A percentile compares a stretch with the other conserved stretches of the same genome.
phyloP scores from a whole-genome alignment of 2,797 vertebrate species.

The Phyllotis vaccarum region DNA sequence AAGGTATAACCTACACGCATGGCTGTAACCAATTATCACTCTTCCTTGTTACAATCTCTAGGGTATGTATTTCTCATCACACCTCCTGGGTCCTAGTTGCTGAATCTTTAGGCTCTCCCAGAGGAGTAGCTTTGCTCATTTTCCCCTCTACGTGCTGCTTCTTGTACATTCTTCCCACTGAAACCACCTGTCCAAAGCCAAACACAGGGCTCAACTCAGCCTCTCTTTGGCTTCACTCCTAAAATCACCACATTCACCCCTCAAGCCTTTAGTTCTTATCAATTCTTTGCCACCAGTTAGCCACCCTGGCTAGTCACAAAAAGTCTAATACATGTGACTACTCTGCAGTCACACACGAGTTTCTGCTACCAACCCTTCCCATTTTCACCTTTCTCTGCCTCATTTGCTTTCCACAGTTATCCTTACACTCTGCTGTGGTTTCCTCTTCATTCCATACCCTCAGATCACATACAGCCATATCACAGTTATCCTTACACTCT shows the following conservation, averaged over 20 bases:
- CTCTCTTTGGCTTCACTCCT: background rate
- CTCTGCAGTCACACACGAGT: background rate
- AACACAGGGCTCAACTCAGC: background rate
- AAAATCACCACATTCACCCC: background rate
- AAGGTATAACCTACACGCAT: background rate
- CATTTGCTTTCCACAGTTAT: background rate
- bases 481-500: no score
- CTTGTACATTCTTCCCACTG: background rate
- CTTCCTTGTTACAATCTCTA: background rate
- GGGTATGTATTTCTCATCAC: background rate
- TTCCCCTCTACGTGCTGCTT: background rate
- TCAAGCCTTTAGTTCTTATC: background rate
- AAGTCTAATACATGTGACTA: background rate
- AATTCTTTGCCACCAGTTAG: background rate
- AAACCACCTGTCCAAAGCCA: conserved; percentile 7
- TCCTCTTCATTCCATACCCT: conserved; percentile 10
- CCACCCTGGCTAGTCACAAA: background rate
- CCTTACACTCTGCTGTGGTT: no score
- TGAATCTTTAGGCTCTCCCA: background rate
- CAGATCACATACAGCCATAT: background rate
- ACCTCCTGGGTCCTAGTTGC: background rate
- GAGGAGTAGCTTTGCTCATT: background rate
- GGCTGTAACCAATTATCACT: background rate
- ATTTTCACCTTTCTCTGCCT: background rate
- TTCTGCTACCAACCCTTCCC: background rate